Evolutionary conservation across 2,888 invertebrate species (phyloP).

Genomic region (Polydrusus tereticollis): DNA sequence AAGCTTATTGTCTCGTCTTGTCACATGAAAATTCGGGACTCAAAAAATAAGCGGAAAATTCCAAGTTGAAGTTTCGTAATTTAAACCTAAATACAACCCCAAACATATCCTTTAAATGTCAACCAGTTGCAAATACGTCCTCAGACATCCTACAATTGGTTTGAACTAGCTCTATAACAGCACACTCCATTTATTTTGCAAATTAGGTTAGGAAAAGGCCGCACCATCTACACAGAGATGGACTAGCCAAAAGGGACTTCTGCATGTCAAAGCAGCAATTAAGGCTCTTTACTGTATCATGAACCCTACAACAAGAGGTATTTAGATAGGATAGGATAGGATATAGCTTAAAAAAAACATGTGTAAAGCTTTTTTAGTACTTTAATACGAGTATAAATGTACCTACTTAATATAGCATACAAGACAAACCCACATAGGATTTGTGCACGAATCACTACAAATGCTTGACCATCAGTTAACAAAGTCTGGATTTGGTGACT

Average conservation of each 20-base stretch:
- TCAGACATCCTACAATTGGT: constrained; percentile 4
- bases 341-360: too few species aligned
- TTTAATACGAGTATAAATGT: too few species aligned
- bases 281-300: not conserved
- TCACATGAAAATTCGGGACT: not conserved
- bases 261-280: not conserved
- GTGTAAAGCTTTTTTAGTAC: too few species aligned
- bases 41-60: not conserved
- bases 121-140: constrained; percentile 1
- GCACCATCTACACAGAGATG: not conserved
- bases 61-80: too few species aligned
- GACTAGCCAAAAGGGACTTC: not conserved
- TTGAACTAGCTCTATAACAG: constrained; percentile 7
- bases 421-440: too few species aligned
- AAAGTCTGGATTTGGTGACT: too few species aligned
- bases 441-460: too few species aligned
- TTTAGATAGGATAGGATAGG: too few species aligned
- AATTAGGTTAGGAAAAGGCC: constrained; percentile 12
- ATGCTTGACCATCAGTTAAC: too few species aligned
- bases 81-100: not conserved
- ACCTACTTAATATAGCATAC: too few species aligned
- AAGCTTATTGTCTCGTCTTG: not conserved
- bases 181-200: constrained; percentile 9
- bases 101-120: constrained; percentile 11
- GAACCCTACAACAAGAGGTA: too few species aligned